A percentile compares a stretch with the other conserved stretches of the same genome.
These are phyloP conservation scores for Archaeoteleia sp. DNA, from an alignment of 2,888 invertebrate species.

Conservation along the genomic window DNA sequence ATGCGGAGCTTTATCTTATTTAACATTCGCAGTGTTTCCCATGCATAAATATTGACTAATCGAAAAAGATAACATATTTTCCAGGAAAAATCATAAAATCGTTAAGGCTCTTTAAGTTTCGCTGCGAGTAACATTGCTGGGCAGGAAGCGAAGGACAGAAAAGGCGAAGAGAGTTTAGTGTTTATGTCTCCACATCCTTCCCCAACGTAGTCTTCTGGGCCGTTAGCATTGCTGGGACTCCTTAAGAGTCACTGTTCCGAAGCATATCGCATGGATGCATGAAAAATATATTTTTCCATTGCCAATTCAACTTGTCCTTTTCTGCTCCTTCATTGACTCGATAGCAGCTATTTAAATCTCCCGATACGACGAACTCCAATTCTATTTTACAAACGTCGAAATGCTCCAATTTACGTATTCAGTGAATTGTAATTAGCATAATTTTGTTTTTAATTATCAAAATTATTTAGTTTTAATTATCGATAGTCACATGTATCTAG, in stretches of 20 bases:
- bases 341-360: no score
- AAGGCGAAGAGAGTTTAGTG: constrained; percentile 26
- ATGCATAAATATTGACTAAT: constrained; percentile 20
- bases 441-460: no score
- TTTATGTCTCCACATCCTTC: constrained; percentile 28
- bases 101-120: constrained; percentile 3
- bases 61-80: constrained; percentile 32
- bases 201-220: constrained; percentile 22
- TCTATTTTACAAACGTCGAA: no score
- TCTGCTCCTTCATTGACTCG: no score
- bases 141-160: constrained; percentile 22
- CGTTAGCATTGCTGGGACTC: constrained; percentile 25
- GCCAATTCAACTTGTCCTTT: no score
- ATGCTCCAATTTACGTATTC: no score
- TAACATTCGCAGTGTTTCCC: constrained; percentile 3
- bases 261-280: neutral
- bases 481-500: no score
- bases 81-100: constrained; percentile 30
- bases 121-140: constrained; percentile 1
- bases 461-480: no score
- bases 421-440: no score
- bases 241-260: constrained; percentile 5
- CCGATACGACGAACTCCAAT: no score
- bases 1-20: constrained; percentile 3
- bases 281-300: constrained; percentile 1